Evolutionary conservation across 2,113 vertebrate genomes (phyloP).

Genomic region (Urocitellus parryii): DNA sequence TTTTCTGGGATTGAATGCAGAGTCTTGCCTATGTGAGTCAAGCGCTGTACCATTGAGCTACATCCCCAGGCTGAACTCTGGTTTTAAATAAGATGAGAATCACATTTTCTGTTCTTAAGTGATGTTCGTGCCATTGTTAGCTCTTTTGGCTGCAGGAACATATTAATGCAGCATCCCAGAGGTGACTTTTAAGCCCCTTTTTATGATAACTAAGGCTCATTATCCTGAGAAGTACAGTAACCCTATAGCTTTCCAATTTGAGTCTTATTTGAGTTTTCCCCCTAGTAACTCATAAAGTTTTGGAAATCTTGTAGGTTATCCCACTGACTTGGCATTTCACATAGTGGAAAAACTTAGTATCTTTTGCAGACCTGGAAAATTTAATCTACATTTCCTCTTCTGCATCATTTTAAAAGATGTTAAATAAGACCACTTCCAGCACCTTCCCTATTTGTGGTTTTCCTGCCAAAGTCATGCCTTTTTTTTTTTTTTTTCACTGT

Average conservation of each 20-base stretch:
- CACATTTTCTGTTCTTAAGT: neutral
- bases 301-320: constrained; percentile 59
- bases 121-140: neutral
- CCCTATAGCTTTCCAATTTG: constrained; percentile 2
- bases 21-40: neutral
- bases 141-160: neutral
- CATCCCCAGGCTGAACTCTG: neutral
- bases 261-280: constrained; percentile 37
- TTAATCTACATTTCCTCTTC: constrained; percentile 69
- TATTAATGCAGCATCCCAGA: neutral
- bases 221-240: constrained; percentile 39
- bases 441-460: constrained; percentile 44
- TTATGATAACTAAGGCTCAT: neutral
- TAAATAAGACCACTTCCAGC: constrained; percentile 38
- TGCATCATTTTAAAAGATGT: constrained; percentile 63
- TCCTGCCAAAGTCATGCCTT: neutral
- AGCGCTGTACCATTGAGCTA: neutral
- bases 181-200: neutral
- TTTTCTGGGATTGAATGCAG: neutral
- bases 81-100: neutral
- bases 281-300: constrained; percentile 53
- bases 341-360: constrained; percentile 69
- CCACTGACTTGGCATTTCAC: constrained; percentile 60
- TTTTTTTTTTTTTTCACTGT: constrained; percentile 11
- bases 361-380: constrained; percentile 62